phyloP scores from a whole-genome alignment of 2,113 vertebrate species.

The Nothocercus julius region DNA sequence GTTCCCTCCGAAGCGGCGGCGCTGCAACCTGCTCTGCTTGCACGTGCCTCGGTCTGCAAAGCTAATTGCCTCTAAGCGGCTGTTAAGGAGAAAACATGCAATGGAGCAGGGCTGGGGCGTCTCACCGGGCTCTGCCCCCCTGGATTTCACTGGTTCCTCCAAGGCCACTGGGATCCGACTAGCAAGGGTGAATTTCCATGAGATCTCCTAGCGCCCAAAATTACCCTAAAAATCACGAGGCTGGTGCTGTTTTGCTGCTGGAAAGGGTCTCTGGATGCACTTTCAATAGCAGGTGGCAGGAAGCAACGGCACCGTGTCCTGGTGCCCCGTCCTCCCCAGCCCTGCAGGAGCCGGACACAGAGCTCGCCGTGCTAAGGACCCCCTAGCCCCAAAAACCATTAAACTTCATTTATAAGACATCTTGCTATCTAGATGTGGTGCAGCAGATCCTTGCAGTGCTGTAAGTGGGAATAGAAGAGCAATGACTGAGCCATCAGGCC shows the following conservation, averaged over 20 bases:
- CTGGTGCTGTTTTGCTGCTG: constrained; percentile 32
- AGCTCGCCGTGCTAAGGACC: background rate
- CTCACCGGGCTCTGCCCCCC: fast-evolving
- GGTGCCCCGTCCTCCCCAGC: background rate
- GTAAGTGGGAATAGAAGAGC: background rate
- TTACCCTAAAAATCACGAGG: constrained; percentile 44
- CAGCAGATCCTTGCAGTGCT: background rate
- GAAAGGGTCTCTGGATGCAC: constrained; percentile 42
- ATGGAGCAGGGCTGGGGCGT: no score
- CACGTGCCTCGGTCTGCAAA: background rate
- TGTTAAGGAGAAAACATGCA: background rate
- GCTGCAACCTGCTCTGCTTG: background rate
- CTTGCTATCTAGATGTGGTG: fast-evolving
- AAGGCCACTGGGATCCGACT: background rate
- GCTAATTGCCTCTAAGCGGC: background rate
- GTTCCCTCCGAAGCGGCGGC: background rate
- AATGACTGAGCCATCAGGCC: background rate
- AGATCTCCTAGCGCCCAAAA: background rate
- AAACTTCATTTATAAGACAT: background rate
- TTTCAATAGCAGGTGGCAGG: constrained; percentile 17
- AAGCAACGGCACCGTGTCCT: background rate
- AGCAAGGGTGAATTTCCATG: background rate
- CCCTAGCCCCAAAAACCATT: background rate
- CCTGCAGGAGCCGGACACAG: background rate
- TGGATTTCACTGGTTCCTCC: background rate